phyloP scores from a whole-genome alignment of 1,140 invertebrate species.

The Bombyx mandarina region DNA sequence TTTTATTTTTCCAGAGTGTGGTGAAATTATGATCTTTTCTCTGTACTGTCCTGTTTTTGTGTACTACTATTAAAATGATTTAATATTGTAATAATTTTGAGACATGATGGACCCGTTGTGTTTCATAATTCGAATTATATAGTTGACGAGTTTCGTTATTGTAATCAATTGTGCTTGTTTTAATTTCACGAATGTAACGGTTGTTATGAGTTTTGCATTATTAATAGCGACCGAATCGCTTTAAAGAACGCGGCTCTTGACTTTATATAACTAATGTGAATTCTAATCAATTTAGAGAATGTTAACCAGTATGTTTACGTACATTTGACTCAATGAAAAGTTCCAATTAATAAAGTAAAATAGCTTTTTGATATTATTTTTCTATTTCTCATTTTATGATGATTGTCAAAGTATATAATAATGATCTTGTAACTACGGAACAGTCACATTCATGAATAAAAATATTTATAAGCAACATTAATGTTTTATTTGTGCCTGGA shows the following conservation, averaged over 20 bases:
- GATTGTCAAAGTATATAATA: constrained; percentile 52
- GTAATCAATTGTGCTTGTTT: constrained; percentile 8
- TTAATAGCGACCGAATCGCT: no score
- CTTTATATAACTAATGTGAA: no score
- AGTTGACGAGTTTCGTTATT: constrained; percentile 5
- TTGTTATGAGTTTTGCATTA: no score
- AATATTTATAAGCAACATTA: constrained; percentile 60
- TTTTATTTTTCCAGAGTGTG: constrained; percentile 42
- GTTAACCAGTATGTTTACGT: constrained; percentile 7
- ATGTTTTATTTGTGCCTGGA: constrained; percentile 36
- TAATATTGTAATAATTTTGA: constrained; percentile 39
- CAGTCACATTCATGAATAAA: constrained; percentile 67
- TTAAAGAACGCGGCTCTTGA: no score
- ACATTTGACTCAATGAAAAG: constrained; percentile 51
- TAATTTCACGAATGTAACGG: neutral
- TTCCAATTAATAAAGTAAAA: constrained; percentile 46
- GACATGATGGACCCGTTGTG: constrained; percentile 38
- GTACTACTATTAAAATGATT: constrained; percentile 33
- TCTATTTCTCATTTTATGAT: constrained; percentile 69
- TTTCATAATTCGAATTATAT: constrained; percentile 12
- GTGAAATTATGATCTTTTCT: constrained; percentile 48
- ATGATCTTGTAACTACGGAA: constrained; percentile 54
- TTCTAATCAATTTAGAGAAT: no score
- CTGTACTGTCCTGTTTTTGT: constrained; percentile 49
- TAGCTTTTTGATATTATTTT: constrained; percentile 70